phyloP scores from a whole-genome alignment of 1,140 invertebrate species.

The Vanessa tameamea region DNA sequence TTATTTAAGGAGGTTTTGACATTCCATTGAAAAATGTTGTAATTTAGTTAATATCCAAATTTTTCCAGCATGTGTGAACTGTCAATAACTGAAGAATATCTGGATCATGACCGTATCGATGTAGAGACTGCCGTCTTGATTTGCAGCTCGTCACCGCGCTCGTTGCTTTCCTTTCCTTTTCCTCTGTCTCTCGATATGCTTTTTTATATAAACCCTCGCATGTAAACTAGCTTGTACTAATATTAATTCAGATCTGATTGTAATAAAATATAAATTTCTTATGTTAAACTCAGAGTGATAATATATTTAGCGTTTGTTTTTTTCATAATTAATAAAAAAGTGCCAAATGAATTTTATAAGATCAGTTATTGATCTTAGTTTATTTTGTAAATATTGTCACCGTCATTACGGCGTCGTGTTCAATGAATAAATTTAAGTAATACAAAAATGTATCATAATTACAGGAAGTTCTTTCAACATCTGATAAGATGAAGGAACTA shows the following conservation, averaged over 20 bases:
- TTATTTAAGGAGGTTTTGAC: slow-evolving; percentile 40
- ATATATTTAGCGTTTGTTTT: too few species aligned
- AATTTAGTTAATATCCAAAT: slow-evolving; percentile 70
- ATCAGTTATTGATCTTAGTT: background rate
- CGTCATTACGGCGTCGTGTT: too few species aligned
- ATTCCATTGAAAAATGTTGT: slow-evolving; percentile 54
- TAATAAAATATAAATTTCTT: background rate
- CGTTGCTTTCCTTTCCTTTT: slow-evolving; percentile 15
- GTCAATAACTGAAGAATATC: slow-evolving; percentile 62
- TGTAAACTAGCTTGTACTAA: slow-evolving; percentile 32
- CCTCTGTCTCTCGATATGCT: slow-evolving; percentile 34
- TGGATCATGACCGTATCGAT: slow-evolving; percentile 50
- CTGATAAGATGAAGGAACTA: slow-evolving; percentile 70
- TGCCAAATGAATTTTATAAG: too few species aligned
- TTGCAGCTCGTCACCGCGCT: slow-evolving; percentile 43
- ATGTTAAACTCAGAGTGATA: too few species aligned
- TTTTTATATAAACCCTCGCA: slow-evolving; percentile 27
- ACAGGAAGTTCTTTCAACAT: slow-evolving; percentile 58
- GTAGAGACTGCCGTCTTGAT: slow-evolving; percentile 40
- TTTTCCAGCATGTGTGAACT: slow-evolving; percentile 69
- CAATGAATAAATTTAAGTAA: background rate
- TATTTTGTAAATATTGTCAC: too few species aligned
- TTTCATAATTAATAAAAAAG: too few species aligned
- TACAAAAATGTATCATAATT: background rate
- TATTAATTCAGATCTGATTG: slow-evolving; percentile 3